Evolutionary conservation across 1,140 invertebrate genomes (phyloP), one percentile per base, ranked within the genome.

Genomic region (Drosophila chauvacae): DNA sequence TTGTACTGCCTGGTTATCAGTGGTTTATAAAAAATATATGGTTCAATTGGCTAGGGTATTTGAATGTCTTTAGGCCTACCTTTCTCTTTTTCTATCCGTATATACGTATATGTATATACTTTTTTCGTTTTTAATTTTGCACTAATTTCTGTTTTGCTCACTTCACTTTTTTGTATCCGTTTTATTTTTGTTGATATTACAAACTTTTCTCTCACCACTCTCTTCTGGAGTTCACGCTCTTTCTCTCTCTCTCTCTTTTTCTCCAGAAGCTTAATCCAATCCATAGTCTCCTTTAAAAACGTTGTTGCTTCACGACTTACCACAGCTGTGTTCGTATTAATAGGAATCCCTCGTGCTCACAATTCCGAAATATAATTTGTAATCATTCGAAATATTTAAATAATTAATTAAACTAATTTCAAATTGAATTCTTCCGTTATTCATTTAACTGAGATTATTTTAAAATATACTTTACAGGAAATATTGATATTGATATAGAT

Each of bases 71-170:
- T 35, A 70, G 60, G 18, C 9, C 39, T 39, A 39, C 66, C 66
- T 70, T 70, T 70, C 48, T 70, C 62, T 73, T 47, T 47, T 13
- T 14, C 42, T 26, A 26, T 47, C 23, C 45, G 45, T 23, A 18
- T 45, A 30, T 30, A 30, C 7, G 7, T 7, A 23, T 14, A 23
- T 7, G 48, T 20, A 14, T 14, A 14, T 70, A 63, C 2, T 44
- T 39, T 44, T n/a, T 51, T 59, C 56, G 7, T 58, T 47, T 51
- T 68, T 64, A 62, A 72, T 68, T 82, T 78, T 79, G 74, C 81
- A 86, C 63, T 77, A 77, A 88, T 88, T 84, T 88, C 50, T 61
- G 74, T 77, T 90, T 82, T 80, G 69, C 75, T 81, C 73, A 70
- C 47, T 81, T 83, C 56, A 73, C 61, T 74, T 82, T 50, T 77